Percentiles rank a stretch among this genome's conserved stretches.
These are phyloP conservation scores for Vulpes ferrilata DNA, from an alignment of 2,113 vertebrate genomes.

Conservation along the genomic window DNA sequence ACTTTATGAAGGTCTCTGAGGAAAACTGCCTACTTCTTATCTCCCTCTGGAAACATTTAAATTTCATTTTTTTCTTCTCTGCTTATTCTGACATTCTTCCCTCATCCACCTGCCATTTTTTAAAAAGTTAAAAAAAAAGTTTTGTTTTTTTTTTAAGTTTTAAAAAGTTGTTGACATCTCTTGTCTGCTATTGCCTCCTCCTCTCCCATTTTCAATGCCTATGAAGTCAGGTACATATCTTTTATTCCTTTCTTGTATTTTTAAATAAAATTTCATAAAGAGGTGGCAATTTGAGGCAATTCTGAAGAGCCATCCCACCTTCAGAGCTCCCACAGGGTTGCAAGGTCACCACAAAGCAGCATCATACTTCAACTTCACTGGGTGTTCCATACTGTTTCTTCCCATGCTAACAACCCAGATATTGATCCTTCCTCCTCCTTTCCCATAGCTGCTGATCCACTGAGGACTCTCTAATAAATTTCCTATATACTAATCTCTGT, in stretches of 20 bases:
- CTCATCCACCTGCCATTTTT: background rate
- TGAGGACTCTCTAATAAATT: background rate
- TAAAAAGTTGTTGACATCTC: background rate
- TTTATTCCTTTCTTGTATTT: background rate
- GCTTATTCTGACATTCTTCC: background rate
- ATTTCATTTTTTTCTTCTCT: background rate
- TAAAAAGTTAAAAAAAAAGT: background rate
- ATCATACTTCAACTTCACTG: background rate
- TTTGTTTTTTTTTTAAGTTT: too few relatives aligned
- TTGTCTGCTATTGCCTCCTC: background rate
- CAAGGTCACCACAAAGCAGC: background rate
- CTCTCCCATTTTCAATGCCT: background rate
- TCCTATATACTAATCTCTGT: too few relatives aligned
- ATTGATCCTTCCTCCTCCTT: background rate
- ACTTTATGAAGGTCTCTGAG: background rate
- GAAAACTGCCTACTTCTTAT: background rate
- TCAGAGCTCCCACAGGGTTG: background rate
- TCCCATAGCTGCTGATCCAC: background rate
- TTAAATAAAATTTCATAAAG: background rate
- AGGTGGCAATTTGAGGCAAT: background rate
- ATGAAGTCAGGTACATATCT: background rate
- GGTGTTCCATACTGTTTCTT: background rate
- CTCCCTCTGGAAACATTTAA: background rate
- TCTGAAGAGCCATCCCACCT: background rate
- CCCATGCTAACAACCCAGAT: background rate